Evolutionary conservation across 2,888 invertebrate genomes (phyloP).

Genomic region (Parnassius mnemosyne): DNA sequence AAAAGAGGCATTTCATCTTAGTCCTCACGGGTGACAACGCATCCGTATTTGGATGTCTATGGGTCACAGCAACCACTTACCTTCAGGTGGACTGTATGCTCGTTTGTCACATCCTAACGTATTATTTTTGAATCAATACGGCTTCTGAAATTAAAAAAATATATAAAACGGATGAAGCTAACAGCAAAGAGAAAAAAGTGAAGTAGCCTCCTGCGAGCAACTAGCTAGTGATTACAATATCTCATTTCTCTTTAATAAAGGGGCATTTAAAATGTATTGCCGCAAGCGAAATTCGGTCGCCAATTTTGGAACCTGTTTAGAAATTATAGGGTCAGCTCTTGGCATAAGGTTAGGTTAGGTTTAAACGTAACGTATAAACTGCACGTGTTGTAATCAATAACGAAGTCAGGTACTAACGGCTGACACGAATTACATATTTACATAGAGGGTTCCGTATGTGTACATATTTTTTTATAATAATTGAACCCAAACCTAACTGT

Average conservation of each 20-base stretch:
- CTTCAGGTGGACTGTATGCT: too few relatives aligned
- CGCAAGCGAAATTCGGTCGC: slow-evolving; percentile 66
- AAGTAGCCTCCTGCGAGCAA: slow-evolving; percentile 35
- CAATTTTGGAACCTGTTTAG: slow-evolving; percentile 79
- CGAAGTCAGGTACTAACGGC: background rate
- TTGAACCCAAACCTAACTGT: background rate
- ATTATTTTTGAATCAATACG: slow-evolving; percentile 6
- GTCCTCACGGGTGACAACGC: too few relatives aligned
- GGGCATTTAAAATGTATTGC: slow-evolving; percentile 67
- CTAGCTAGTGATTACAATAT: slow-evolving; percentile 70
- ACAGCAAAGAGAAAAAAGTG: slow-evolving; percentile 23
- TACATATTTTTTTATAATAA: background rate
- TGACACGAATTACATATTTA: background rate
- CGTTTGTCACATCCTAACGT: too few relatives aligned
- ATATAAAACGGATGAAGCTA: slow-evolving; percentile 13
- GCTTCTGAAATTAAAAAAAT: slow-evolving; percentile 12
- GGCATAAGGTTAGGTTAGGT: slow-evolving; percentile 52
- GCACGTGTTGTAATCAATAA: slow-evolving; percentile 14
- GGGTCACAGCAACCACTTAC: too few relatives aligned
- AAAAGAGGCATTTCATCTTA: too few relatives aligned
- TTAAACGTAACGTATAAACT: slow-evolving; percentile 30
- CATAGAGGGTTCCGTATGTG: background rate
- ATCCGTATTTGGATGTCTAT: too few relatives aligned
- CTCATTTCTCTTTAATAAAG: slow-evolving; percentile 72
- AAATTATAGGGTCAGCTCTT: slow-evolving; percentile 74